Base-by-base conservation (phyloP, 1,140 invertebrate genomes). In the Halesus radiatus region DNA sequence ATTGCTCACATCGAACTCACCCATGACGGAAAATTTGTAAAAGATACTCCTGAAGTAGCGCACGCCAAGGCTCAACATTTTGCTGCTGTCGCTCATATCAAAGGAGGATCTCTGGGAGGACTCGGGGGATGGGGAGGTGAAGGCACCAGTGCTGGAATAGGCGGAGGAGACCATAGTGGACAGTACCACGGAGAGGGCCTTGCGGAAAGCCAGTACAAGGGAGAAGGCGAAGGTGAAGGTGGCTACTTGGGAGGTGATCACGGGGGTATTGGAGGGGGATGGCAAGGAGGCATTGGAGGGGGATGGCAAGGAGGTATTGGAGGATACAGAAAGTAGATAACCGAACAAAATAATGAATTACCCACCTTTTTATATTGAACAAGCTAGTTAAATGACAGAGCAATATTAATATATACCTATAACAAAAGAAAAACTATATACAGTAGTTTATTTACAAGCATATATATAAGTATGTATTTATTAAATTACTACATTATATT, bases 21-120 rank as follows among this genome's bases (percentile, higher is more conserved):
- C 80, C 89, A 90, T 84, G 89, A 90, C 84, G 89, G 89, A 10
- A 88, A 89, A 80, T 89, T 86, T 86, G 87, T 90, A 16, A 88
- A 89, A 5, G 89, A 90, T 85, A 90, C 88, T 66, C 88, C 88
- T 81, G 88, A 90, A 84, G 88, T 90, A 0, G 87, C 88, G 74
- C 89, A 90, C 84, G 88, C 88, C 6, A 86, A 88, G 72, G 87
- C 87, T 26, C 85, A 87, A 29, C 88, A 90, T 84, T 85, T 74
- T n/a, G 75, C 58, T 4, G 64, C 32, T 23, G 77, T 37, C 22
- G 26, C 70, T 5, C 20, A 45, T n/a, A 37, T 72, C 32, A 52
- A 72, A 8, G 50, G 68, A 50, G 45, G 52, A 3, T 45, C 52
- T 18, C n/a, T 56, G 4, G 80, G 52, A n/a, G 56, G 73, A 18